Evolutionary conservation across 2,888 invertebrate species (phyloP), one percentile per base, ranked within the genome.

Genomic region (Agriopis aurantiaria): DNA sequence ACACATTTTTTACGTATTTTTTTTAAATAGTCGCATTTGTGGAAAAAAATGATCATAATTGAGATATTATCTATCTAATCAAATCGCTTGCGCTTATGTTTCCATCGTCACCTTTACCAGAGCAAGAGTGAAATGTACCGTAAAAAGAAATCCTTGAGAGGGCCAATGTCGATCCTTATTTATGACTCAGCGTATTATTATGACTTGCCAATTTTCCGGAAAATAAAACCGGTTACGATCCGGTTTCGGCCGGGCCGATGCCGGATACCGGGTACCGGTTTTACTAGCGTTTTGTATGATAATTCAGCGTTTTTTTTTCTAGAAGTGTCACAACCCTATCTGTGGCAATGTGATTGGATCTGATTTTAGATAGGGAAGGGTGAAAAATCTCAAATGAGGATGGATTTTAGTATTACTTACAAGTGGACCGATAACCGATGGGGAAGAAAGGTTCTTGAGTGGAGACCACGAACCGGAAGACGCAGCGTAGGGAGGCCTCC

Each of bases 121-220:
- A 86, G 85, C 83, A 85, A 83, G 86, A 91, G 88, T 89, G 89
- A 89, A 92, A 91, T 91, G 91, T 90, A 88, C 85, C 92, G 91
- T 89, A 89, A 91, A 91, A 91, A 90, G 90, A 88, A 91, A 91
- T 89, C 88, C 86, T 91, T 82, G 87, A 91, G 91, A 88, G 88
- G 84, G 88, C 88, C 91, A 88, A 91, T 89, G 90, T 83, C 92
- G 90, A 92, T 91, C 90, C 90, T 92, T 92, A 92, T 92, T 92
- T 92, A 93, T 91, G 92, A 92, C 84, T 91, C 91, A 90, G 91
- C 91, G 90, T 87, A 91, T 91, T 92, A 92, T 91, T 92, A 92
- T 92, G 92, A 92, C 91, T 91, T 86, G 90, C 91, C 92, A 92
- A 92, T 92, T 92, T 92, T 92, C 92, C 92, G 91, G 88, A 83